Percentiles rank a stretch among this genome's conserved stretches.
Conservation (phyloP, 2,113 vertebrate species). For the Callocephalon fimbriatum region DNA sequence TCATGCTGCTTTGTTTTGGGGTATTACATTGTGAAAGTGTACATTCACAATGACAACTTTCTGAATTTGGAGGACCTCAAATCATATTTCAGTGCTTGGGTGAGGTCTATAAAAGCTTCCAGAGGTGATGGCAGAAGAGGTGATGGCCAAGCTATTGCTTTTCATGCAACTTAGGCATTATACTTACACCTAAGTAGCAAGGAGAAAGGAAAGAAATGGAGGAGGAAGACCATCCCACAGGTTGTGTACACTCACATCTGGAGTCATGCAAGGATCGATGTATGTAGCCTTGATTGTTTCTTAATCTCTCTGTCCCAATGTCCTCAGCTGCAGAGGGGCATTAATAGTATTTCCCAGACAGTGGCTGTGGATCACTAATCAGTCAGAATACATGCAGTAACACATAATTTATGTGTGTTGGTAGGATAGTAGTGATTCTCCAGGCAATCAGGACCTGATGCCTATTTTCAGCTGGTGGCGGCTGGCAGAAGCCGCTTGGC, state of each 20-base stretch:
- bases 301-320: not conserved
- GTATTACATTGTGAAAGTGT: not conserved
- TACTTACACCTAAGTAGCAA: not conserved
- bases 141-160: not conserved
- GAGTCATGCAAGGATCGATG: fast-evolving
- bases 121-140: not conserved
- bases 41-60: not conserved
- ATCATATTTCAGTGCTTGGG: not conserved
- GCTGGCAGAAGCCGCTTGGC: not conserved
- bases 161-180: too few relatives aligned
- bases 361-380: not conserved
- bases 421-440: not conserved
- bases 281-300: fast-evolving
- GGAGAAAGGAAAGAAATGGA: not conserved
- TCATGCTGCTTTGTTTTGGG: not conserved
- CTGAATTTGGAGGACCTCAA: not conserved
- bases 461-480: not conserved
- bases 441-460: not conserved
- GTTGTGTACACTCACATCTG: not conserved
- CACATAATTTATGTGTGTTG: not conserved
- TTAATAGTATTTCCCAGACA: not conserved
- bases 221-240: not conserved
- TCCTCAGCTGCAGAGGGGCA: not conserved
- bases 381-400: not conserved
- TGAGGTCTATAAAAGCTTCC: not conserved